Base-by-base conservation (phyloP, 2,888 invertebrate species). In the Uropetala carovei region DNA sequence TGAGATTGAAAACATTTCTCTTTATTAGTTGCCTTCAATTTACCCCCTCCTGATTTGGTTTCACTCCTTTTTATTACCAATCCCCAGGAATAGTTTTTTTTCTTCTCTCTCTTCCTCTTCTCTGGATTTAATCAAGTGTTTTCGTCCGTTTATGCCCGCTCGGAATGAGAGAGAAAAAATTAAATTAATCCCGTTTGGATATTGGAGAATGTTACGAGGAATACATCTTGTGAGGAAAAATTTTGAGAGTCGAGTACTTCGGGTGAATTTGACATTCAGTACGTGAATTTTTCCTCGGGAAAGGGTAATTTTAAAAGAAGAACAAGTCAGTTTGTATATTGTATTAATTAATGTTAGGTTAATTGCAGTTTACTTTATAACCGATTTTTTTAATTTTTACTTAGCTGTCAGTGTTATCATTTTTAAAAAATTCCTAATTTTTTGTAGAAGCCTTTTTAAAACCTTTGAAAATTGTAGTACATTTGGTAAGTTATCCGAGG, bases 1-100 rank as follows among this genome's bases (percentile, higher is more conserved):
- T 18, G 60, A 86, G 86, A 86, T 86, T 86, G 86, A 86, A 86
- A 86, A 86, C 60, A 86, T 86, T 86, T 86, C 82, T 82, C 85
- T 85, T 86, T 86, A 60, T 59, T 86, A 86, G 30, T 60, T 16
- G 60, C 86, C 86, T 86, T 86, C 86, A 86, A 60, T 60, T 60
- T 60, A 16, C 59, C 16, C 60, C 82, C 2, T 30, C 60, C 56
- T 56, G 83, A 83, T 43, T 60, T 16, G 59, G 30, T 60, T 60
- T 57, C 27, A 60, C n/a, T 60, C 18, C 60, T 86, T 86, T 86
- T 59, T 60, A 86, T 86, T 60, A 60, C 27, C 86, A 60, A 86
- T 60, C 13, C 75, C 75, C 22, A 43, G 43, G 75, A 75, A 75
- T 5, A 22, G 27, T 75, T 75, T 75, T 75, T 27, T 75, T 75